These are phyloP conservation scores for Podarcis cretensis DNA, from an alignment of 2,113 vertebrate genomes.

Conservation along the genomic window DNA sequence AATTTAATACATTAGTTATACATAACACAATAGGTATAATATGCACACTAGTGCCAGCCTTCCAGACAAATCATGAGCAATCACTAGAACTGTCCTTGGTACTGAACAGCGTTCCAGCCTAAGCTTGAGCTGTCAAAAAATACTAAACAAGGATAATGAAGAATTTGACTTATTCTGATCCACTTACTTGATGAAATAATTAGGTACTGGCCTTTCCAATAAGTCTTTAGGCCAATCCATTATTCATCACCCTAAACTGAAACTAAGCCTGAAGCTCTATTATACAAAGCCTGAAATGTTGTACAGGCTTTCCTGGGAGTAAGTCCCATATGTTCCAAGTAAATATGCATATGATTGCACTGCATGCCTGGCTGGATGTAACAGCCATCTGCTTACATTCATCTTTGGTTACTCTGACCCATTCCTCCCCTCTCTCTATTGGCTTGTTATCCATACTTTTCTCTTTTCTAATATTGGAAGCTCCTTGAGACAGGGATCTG, in stretches of 20 bases:
- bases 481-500: not conserved
- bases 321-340: not conserved
- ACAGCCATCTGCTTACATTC: not conserved
- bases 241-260: not conserved
- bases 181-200: not conserved
- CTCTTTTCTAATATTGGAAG: not conserved
- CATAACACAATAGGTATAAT: not conserved
- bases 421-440: not conserved
- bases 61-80: not conserved
- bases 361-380: not conserved
- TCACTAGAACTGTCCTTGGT: not conserved
- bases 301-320: not conserved
- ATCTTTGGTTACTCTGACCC: not conserved
- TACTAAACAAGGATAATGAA: not conserved
- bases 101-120: not conserved
- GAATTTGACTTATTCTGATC: not conserved
- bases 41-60: not conserved
- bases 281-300: no score
- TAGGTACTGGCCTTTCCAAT: not conserved
- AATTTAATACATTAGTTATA: not conserved
- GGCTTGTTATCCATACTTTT: not conserved
- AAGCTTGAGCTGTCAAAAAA: not conserved
- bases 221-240: not conserved
- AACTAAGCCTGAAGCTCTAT: not conserved
- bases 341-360: not conserved